Conservation (phyloP, 2,888 invertebrate species). For the Cyclophora albipunctata region DNA sequence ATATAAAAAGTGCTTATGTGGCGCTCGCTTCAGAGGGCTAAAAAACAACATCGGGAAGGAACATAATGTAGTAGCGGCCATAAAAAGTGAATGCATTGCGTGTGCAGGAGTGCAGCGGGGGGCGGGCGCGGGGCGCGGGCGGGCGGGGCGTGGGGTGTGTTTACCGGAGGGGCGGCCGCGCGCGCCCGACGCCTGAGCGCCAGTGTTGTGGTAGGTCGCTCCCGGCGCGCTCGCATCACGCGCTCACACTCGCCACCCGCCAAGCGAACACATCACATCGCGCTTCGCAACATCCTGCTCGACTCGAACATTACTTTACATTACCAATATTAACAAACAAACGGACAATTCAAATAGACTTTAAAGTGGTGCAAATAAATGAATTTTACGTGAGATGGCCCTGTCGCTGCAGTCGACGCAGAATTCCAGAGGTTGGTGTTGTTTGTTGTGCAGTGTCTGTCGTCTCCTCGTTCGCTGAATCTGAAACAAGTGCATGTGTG, state of each 20-base stretch:
- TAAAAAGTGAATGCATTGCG: slow-evolving; percentile 72
- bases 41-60: slow-evolving; percentile 65
- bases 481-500: slow-evolving; percentile 48
- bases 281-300: slow-evolving; percentile 15
- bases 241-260: slow-evolving; percentile 46
- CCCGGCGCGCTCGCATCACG: slow-evolving; percentile 52
- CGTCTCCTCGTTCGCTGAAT: slow-evolving; percentile 32
- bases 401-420: slow-evolving; percentile 76
- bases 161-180: slow-evolving; percentile 60
- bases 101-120: slow-evolving; percentile 65
- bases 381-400: slow-evolving; percentile 67
- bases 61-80: slow-evolving; percentile 70
- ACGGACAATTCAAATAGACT: slow-evolving; percentile 22
- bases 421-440: slow-evolving; percentile 70
- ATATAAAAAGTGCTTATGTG: slow-evolving; percentile 72
- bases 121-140: slow-evolving; percentile 17
- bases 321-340: not conserved
- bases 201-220: slow-evolving; percentile 81
- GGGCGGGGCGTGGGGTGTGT: slow-evolving; percentile 66
- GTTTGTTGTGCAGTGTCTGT: slow-evolving; percentile 24
- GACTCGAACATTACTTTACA: not conserved
- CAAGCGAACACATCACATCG: slow-evolving; percentile 51
- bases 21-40: slow-evolving; percentile 56
- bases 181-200: slow-evolving; percentile 38
- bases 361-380: slow-evolving; percentile 54